Base-by-base conservation (phyloP, 2,797 vertebrate genomes). In the Falco concolor region DNA sequence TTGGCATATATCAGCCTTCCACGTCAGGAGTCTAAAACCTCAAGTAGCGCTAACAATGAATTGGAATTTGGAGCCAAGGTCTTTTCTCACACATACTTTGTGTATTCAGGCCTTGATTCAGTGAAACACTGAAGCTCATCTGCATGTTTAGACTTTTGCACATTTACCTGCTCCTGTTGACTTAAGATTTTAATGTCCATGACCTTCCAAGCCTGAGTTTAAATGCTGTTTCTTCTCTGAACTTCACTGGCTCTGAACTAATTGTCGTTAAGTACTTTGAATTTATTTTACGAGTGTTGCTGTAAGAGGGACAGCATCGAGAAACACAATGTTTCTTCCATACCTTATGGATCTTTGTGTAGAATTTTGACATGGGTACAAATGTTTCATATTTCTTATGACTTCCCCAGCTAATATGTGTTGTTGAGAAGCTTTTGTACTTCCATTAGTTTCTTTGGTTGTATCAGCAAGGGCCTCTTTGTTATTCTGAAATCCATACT, bases 371-470 rank as follows among this genome's bases (percentile, higher is more conserved):
- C 27, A 8, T 54, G 6, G 2, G 6, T 83, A 34, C 23, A 81
- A 88, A 56, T 84, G 70, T 38, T 84, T 45, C 34, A 7, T 79
- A 36, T 56, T 90, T 88, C 40, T 79, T 88, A 67, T 0, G 0
- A 25, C 67, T 73, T 91, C 52, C 75, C 50, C 76, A 94, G 80
- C 67, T 89, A 84, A 59, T 73, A 34, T 2, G 21, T 21, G 3
- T 61, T 87, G 78, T 73, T 91, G 57, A 78, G 78, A 84, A 87
- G 38, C 68, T 90, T 82, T 84, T 81, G 65, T 81, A 65, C 61
- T 63, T 94, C 19, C 36, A 63, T 69, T 95, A 76, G 19, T 69
- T 97, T 61, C 67, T 96, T 94, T 93, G 69, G 76, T 86, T 5
- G 0, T 84, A 84, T 84, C 83, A 93, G 47, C 40, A 65, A 88